Conservation (phyloP, 1,140 invertebrate genomes). For the Cydia amplana region DNA sequence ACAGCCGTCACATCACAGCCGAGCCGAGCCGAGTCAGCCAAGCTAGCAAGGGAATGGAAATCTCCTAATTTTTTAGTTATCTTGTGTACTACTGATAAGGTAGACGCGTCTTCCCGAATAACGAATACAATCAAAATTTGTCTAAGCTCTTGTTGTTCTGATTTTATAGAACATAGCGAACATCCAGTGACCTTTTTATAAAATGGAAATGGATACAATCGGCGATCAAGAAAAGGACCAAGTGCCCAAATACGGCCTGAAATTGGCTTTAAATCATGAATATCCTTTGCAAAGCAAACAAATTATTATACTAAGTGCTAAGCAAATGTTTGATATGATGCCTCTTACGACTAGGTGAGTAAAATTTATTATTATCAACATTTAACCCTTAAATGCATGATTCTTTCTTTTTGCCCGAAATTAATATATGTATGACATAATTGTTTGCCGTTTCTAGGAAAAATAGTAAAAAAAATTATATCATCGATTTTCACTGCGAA, state of each 20-base stretch:
- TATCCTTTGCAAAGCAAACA: constrained; percentile 88
- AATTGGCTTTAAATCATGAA: constrained; percentile 86
- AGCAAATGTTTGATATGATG: constrained; percentile 83
- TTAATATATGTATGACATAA: too few species aligned
- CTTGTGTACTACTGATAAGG: constrained; percentile 1
- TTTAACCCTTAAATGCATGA: too few species aligned
- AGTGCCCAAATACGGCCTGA: constrained; percentile 83
- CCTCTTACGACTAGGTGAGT: constrained; percentile 82
- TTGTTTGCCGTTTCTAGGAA: too few species aligned
- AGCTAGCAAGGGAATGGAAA: neutral
- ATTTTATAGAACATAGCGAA: neutral
- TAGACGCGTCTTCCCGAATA: neutral
- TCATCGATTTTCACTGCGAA: too few species aligned
- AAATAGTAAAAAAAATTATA: too few species aligned
- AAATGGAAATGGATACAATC: constrained; percentile 50
- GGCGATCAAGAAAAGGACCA: constrained; percentile 53
- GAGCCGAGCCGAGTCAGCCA: too few species aligned
- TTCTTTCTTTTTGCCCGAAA: too few species aligned
- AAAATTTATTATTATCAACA: constrained; percentile 37
- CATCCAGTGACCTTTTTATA: neutral
- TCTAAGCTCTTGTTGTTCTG: constrained; percentile 7
- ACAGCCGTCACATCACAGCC: too few species aligned
- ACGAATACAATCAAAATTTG: neutral
- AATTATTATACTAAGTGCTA: constrained; percentile 82
- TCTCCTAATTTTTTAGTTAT: constrained; percentile 18